phyloP scores from a whole-genome alignment of 2,113 vertebrate species.

The Bubalus kerabau region DNA sequence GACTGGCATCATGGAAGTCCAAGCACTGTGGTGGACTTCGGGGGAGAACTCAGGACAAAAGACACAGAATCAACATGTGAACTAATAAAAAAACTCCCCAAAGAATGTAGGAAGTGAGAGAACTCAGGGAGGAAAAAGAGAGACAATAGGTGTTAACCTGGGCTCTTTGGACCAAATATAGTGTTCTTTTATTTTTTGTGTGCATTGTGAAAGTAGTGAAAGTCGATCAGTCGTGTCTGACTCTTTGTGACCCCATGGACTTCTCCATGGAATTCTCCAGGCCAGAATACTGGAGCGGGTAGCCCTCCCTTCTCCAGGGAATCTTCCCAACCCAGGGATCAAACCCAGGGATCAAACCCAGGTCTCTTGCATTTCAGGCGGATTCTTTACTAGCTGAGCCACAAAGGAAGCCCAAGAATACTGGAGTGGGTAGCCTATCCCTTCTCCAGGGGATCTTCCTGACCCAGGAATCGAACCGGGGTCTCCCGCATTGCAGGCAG shows the following conservation, averaged over 20 bases:
- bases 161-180: not conserved
- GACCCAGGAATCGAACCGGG: rapidly evolving
- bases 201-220: not conserved
- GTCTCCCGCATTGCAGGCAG: not conserved
- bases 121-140: not conserved
- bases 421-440: not conserved
- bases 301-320: not conserved
- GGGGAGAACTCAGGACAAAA: not conserved
- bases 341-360: rapidly evolving
- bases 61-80: not conserved
- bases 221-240: not conserved
- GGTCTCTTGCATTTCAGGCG: not conserved
- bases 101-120: not conserved
- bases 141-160: not conserved
- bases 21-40: too few relatives aligned
- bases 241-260: not conserved
- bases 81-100: not conserved
- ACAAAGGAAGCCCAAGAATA: not conserved
- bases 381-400: not conserved
- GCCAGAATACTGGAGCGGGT: not conserved
- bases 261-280: not conserved
- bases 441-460: not conserved
- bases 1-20: not conserved
- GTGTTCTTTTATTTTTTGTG: not conserved
- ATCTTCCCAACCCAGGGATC: not conserved